phyloP scores from a whole-genome alignment of 2,888 invertebrate species.

The Tetramorium bicarinatum region DNA sequence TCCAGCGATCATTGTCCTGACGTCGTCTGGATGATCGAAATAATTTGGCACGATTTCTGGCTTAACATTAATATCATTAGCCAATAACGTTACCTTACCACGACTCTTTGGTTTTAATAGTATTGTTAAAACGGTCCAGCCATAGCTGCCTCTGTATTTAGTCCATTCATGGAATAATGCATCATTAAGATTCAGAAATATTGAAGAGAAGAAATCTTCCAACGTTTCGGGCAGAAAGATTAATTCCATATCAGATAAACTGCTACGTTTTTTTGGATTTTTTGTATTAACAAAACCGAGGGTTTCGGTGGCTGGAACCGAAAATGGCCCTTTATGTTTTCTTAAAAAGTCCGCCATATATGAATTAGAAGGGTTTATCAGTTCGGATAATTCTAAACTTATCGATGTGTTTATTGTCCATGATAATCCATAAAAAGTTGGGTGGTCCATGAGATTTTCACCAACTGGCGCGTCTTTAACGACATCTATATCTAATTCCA shows the following conservation, averaged over 20 bases:
- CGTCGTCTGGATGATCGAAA: constrained; percentile 89
- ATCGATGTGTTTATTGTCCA: constrained; percentile 86
- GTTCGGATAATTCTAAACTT: constrained; percentile 61
- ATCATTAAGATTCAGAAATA: constrained; percentile 88
- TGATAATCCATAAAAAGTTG: constrained; percentile 88
- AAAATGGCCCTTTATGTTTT: constrained; percentile 88
- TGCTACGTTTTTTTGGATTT: constrained; percentile 87
- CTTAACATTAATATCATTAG: constrained; percentile 89
- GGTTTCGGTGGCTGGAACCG: constrained; percentile 89
- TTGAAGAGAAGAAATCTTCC: constrained; percentile 86
- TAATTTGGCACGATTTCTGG: constrained; percentile 91
- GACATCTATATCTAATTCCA: neutral
- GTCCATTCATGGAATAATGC: constrained; percentile 87
- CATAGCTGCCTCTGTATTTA: constrained; percentile 87
- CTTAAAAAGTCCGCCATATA: constrained; percentile 87
- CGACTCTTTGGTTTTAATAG: constrained; percentile 90
- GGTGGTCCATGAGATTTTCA: constrained; percentile 87
- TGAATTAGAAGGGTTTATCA: constrained; percentile 55
- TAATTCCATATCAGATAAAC: constrained; percentile 90
- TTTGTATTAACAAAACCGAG: constrained; percentile 89
- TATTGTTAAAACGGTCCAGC: constrained; percentile 89
- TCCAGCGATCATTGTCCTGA: constrained; percentile 89
- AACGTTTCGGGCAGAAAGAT: constrained; percentile 88
- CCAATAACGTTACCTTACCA: constrained; percentile 89
- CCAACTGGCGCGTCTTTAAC: constrained; percentile 31